phyloP scores from a whole-genome alignment of 2,797 vertebrate species.

The Macroramphosus scolopax region DNA sequence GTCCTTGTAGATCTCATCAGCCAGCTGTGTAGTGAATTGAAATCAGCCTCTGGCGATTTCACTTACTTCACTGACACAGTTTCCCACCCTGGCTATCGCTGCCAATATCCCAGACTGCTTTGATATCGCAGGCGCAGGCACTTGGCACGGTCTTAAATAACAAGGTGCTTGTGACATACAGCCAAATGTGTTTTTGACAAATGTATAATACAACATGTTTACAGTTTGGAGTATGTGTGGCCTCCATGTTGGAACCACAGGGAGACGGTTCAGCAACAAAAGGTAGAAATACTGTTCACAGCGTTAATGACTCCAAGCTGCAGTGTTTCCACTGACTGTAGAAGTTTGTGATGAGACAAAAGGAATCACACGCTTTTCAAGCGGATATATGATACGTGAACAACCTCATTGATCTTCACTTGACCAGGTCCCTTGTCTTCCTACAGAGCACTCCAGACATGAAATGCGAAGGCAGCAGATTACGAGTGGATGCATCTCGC shows the following conservation, averaged over 20 bases:
- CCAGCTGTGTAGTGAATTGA: constrained; percentile 54
- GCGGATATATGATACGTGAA: constrained; percentile 67
- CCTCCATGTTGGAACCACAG: constrained; percentile 36
- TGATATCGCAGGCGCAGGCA: constrained; percentile 62
- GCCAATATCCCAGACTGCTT: constrained; percentile 64
- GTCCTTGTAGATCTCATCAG: constrained; percentile 53
- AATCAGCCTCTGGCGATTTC: constrained; percentile 62
- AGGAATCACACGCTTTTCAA: constrained; percentile 13
- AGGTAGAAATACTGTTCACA: constrained; percentile 34
- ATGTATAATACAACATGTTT: constrained; percentile 74
- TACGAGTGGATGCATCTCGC: constrained; percentile 71
- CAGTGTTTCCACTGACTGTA: background rate
- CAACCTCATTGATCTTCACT: constrained; percentile 73
- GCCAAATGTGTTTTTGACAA: constrained; percentile 70
- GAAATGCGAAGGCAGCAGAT: constrained; percentile 75
- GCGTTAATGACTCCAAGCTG: constrained; percentile 1
- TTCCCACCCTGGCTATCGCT: constrained; percentile 53
- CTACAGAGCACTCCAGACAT: constrained; percentile 64
- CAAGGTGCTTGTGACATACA: constrained; percentile 66
- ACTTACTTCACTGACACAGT: constrained; percentile 69
- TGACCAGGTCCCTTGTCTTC: constrained; percentile 74
- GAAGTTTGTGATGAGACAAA: constrained; percentile 42
- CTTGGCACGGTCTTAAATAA: constrained; percentile 68
- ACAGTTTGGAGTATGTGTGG: constrained; percentile 41
- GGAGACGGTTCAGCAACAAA: constrained; percentile 48